These are phyloP conservation scores for Phacellophora camtschatica DNA, from an alignment of 30 jellyfish, hydroid and myxozoan genomes.

Conservation along the genomic window DNA sequence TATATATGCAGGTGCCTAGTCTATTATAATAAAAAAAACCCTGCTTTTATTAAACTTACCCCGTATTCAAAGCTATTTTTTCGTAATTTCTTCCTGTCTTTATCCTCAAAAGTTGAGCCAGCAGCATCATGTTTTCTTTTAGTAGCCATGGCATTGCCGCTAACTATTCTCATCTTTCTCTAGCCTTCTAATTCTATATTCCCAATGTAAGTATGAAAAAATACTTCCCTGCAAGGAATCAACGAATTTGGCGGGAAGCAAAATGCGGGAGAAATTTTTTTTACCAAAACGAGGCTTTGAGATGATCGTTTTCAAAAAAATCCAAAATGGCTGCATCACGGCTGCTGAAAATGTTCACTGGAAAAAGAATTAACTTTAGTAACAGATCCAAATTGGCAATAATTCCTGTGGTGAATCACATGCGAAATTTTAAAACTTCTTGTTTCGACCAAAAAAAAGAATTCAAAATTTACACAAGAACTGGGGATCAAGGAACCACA, in stretches of 20 bases:
- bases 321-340: constrained; percentile 28
- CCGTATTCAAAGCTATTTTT: not conserved
- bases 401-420: not conserved
- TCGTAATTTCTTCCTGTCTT: not conserved
- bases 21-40: no score
- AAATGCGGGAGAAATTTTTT: not conserved
- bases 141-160: not conserved
- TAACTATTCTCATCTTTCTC: constrained; percentile 18
- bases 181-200: not conserved
- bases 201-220: not conserved
- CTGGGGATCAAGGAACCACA: constrained; percentile 92
- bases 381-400: not conserved
- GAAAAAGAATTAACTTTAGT: not conserved
- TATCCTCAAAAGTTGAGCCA: not conserved
- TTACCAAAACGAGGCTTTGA: not conserved
- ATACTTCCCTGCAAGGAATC: not conserved
- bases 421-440: not conserved
- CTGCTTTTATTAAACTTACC: no score
- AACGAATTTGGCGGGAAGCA: constrained; percentile 14
- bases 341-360: not conserved
- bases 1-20: no score
- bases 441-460: not conserved
- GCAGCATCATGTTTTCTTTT: constrained; percentile 2
- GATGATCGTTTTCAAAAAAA: not conserved
- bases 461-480: constrained; percentile 71